A percentile compares a stretch with the other conserved stretches of the same genome.
phyloP scores from a whole-genome alignment of 2,113 vertebrate species.

The Misgurnus anguillicaudatus region DNA sequence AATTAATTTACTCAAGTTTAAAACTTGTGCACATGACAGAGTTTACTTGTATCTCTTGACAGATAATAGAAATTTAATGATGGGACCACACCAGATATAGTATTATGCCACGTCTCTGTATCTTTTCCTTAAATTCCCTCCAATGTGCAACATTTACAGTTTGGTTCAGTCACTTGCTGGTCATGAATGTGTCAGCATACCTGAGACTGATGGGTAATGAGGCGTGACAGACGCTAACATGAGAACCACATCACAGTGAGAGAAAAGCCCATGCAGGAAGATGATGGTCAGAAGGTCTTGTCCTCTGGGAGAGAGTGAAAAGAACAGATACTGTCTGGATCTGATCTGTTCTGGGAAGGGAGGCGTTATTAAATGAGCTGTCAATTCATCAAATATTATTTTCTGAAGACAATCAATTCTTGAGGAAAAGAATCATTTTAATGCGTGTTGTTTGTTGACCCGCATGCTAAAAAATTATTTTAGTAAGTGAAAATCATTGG shows the following conservation, averaged over 20 bases:
- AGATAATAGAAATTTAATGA: too few species aligned
- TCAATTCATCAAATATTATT: conserved; percentile 5
- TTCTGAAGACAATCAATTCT: not conserved
- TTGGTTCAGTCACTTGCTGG: conserved; percentile 17
- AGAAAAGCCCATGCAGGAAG: not conserved
- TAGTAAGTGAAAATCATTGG: too few species aligned
- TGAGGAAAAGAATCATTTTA: conserved; percentile 11
- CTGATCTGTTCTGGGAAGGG: conserved; percentile 30
- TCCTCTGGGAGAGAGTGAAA: conserved; percentile 29
- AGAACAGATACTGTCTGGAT: conserved; percentile 12
- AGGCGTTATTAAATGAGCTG: conserved; percentile 10
- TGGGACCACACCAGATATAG: not conserved
- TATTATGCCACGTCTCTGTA: not conserved
- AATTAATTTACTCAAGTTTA: too few species aligned
- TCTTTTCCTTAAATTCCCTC: not conserved
- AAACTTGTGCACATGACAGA: too few species aligned
- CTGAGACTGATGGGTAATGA: conserved; percentile 35
- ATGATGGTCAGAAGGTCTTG: not conserved
- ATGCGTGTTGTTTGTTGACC: conserved; percentile 8
- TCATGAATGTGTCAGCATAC: not conserved
- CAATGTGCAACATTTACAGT: not conserved
- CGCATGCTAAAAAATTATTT: not conserved
- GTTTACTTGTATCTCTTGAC: too few species aligned
- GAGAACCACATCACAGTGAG: not conserved
- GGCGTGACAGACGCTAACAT: conserved; percentile 20